phyloP scores from a whole-genome alignment of 1,140 invertebrate genomes.

The Pachypsylla venusta region DNA sequence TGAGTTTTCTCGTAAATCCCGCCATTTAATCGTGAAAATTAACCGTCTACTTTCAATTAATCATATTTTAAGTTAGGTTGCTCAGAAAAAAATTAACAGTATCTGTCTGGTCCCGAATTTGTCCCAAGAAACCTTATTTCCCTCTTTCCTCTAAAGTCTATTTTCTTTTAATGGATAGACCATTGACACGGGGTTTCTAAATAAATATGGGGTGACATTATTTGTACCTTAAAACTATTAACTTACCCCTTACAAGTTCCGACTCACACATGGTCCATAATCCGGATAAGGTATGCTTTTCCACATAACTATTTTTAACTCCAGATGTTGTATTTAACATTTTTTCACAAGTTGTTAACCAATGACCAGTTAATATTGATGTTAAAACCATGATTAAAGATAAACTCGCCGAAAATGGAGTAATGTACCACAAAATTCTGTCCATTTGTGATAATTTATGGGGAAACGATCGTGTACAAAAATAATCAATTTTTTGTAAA shows the following conservation, averaged over 20 bases:
- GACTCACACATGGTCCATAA: conserved; percentile 45
- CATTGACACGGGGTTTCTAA: no score
- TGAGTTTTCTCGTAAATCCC: no score
- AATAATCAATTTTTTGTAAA: background rate
- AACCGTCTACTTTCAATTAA: no score
- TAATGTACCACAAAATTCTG: background rate
- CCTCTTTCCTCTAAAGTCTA: no score
- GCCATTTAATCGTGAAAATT: no score
- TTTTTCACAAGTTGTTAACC: background rate
- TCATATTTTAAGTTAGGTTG: no score
- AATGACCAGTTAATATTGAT: background rate
- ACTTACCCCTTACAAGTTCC: background rate
- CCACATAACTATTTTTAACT: conserved; percentile 36
- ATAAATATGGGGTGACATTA: no score
- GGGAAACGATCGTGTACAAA: background rate
- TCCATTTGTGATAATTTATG: background rate
- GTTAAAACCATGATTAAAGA: background rate
- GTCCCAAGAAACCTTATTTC: no score
- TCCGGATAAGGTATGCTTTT: conserved; percentile 50
- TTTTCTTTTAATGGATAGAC: no score
- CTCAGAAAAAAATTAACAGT: no score
- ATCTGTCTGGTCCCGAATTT: no score
- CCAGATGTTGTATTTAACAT: background rate
- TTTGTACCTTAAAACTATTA: no score
- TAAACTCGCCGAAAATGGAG: background rate